Evolutionary conservation across 2,113 vertebrate genomes (phyloP), one percentile per base, ranked within the genome.

Genomic region (Nicator chloris): DNA sequence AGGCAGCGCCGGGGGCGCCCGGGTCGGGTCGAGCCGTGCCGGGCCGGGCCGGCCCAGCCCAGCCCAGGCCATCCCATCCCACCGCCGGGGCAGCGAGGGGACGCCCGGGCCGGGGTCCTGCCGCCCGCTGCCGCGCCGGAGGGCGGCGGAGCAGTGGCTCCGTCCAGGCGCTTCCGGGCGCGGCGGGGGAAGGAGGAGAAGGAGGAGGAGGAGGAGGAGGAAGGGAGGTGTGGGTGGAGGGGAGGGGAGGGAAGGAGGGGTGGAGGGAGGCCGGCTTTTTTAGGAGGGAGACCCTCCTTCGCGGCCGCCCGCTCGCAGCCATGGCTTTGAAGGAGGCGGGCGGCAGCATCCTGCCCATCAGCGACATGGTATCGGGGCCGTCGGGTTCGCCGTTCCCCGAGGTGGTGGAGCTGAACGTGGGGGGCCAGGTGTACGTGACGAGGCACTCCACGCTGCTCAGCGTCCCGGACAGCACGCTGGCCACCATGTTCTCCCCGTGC

Each of bases 391-490:
- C 98, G 39, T 99, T 98, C 96, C 98, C 98, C 45, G 98, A 99
- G 96, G 98, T 99, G 89, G 97, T 99, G 96, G 98, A 99, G 97
- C 98, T 99, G 94, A 99, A 99, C 54, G 98, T 99, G 78, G 98
- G 98, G 18, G 98, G 98, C 35, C 98, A 99, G 97, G 98, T 99
- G 70, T 99, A 99, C 70, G 98, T 99, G 96, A 99, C 98, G 94
- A 98, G 98, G 95, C 98, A 98, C 95, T 98, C 98, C 77, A 99
- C 98, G 39, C 96, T 99, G 95, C 98, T 98, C 90, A 99, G 98
- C 90, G 96, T 99, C 73, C 98, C 98, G 66, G 98, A 99, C 93
- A 98, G 98, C 96, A 98, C 97, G 42, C 92, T 99, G 90, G 98
- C 98, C 75, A 97, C 83, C 64, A 99, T 99, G 98, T 99, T 99